Evolutionary conservation across 2,888 invertebrate species (phyloP).

Genomic region (Proisotoma minuta): DNA sequence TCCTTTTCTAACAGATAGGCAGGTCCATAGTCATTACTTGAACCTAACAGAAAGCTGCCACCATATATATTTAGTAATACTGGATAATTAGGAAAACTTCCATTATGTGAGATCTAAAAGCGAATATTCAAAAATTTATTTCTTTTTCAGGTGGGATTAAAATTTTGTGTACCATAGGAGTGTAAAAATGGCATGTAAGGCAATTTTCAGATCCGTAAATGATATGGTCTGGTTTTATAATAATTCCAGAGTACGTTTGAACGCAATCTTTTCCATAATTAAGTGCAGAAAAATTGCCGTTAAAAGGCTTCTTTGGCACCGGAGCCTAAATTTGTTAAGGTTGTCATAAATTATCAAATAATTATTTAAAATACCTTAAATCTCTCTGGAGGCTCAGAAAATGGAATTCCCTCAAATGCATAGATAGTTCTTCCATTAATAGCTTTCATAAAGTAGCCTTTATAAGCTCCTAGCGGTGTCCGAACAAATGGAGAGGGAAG

Average conservation of each 20-base stretch:
- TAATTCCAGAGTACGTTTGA: too few relatives aligned
- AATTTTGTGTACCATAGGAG: too few relatives aligned
- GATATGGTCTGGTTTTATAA: too few relatives aligned
- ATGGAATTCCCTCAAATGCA: neutral
- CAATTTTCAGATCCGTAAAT: neutral
- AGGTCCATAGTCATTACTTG: neutral
- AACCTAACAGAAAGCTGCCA: neutral
- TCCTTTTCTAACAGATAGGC: neutral
- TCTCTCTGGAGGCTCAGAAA: neutral
- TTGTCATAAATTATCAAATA: neutral
- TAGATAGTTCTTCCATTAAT: neutral
- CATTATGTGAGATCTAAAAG: neutral
- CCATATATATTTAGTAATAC: neutral
- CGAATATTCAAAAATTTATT: neutral
- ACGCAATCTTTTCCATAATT: too few relatives aligned
- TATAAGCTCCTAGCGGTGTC: neutral
- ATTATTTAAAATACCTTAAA: too few relatives aligned
- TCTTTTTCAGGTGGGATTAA: too few relatives aligned
- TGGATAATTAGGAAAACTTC: neutral
- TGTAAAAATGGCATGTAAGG: neutral
- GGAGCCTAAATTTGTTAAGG: neutral
- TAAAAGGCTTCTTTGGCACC: too few relatives aligned
- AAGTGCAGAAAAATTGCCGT: too few relatives aligned
- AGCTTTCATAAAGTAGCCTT: neutral
- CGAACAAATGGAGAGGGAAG: neutral